Conservation (phyloP, 1,140 invertebrate species). For the Cyclina sinensis region DNA sequence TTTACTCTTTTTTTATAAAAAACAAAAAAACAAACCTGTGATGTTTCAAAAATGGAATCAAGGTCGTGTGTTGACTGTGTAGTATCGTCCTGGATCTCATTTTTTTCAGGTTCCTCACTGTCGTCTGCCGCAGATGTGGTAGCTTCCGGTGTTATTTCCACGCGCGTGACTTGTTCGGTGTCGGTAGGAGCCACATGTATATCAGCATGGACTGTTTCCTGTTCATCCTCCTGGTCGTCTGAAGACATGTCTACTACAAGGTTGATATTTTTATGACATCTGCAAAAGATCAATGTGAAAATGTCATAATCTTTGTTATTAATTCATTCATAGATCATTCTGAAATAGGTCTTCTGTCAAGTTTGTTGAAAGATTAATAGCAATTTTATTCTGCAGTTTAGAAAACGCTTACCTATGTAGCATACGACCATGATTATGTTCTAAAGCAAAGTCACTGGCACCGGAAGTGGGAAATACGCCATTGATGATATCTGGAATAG, state of each 20-base stretch:
- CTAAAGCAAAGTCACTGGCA: constrained; percentile 19
- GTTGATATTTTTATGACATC: constrained; percentile 12
- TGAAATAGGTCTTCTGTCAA: too few species aligned
- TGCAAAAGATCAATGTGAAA: neutral
- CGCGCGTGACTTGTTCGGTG: neutral
- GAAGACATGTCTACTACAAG: neutral
- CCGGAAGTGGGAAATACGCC: neutral
- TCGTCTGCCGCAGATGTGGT: neutral
- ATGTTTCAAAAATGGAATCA: neutral
- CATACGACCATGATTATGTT: constrained; percentile 5
- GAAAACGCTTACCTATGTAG: constrained; percentile 34
- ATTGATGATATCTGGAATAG: constrained; percentile 32
- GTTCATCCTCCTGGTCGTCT: neutral
- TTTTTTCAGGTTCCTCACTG: neutral
- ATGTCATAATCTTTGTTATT: too few species aligned
- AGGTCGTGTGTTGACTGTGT: neutral
- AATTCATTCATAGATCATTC: too few species aligned
- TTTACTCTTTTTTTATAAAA: too few species aligned
- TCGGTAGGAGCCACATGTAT: neutral
- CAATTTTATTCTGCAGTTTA: too few species aligned
- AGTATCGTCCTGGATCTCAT: neutral
- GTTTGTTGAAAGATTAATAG: too few species aligned
- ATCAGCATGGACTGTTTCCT: neutral
- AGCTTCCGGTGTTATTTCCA: neutral
- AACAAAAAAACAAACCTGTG: neutral